These are phyloP conservation scores for Rhabdophis nuchalis DNA, from an alignment of 2,797 vertebrate species.

Conservation along the genomic window DNA sequence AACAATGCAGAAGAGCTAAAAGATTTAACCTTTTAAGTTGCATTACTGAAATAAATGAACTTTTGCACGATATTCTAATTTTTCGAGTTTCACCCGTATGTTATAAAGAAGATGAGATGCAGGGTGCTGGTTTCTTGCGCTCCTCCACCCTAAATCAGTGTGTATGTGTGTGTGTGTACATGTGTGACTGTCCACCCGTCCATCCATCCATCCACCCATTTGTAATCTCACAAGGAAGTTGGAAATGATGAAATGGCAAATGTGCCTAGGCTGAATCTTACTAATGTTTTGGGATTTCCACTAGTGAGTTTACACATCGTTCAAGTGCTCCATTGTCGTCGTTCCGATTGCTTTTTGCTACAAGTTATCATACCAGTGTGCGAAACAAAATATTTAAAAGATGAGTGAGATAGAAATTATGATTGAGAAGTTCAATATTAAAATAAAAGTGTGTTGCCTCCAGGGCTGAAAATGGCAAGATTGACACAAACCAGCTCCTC, in stretches of 20 bases:
- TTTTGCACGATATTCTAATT: too few species aligned
- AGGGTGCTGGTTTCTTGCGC: background rate
- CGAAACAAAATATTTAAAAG: background rate
- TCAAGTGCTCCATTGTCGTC: background rate
- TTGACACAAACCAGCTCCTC: background rate
- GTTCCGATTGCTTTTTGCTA: background rate
- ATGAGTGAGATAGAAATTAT: background rate
- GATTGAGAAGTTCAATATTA: background rate
- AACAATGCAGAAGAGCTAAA: too few species aligned
- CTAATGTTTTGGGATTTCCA: background rate
- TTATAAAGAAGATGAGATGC: background rate
- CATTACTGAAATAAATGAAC: too few species aligned
- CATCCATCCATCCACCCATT: background rate
- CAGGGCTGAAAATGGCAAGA: background rate
- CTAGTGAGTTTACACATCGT: background rate
- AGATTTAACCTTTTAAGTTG: too few species aligned
- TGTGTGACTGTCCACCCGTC: too few species aligned
- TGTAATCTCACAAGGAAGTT: background rate
- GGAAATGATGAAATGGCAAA: background rate
- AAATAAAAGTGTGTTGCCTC: background rate
- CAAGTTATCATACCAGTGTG: background rate
- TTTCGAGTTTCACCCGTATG: too few species aligned
- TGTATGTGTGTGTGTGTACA: too few species aligned
- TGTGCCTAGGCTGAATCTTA: too few species aligned
- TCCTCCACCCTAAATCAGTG: background rate